These are phyloP conservation scores for Ciconia nigra DNA, from an alignment of 2,797 vertebrate genomes.

Conservation along the genomic window DNA sequence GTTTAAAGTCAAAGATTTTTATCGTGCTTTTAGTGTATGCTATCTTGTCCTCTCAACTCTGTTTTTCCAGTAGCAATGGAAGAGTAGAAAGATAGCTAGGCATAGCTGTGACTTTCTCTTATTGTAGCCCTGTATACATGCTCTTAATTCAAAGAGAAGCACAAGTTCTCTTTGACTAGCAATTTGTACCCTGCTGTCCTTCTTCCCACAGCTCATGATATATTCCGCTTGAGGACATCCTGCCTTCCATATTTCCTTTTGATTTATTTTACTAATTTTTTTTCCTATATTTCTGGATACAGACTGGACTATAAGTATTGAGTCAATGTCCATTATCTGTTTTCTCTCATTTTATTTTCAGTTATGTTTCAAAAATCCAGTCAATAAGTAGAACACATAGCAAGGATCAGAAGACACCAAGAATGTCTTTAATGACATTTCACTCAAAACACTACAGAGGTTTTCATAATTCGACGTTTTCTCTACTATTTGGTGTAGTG, in stretches of 20 bases:
- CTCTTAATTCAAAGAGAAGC: neutral
- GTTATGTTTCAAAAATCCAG: neutral
- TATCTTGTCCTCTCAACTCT: neutral
- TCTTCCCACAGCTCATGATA: neutral
- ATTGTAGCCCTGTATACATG: neutral
- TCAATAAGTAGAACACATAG: neutral
- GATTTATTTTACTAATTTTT: neutral
- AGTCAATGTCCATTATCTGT: neutral
- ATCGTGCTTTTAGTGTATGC: neutral
- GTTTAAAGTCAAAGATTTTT: neutral
- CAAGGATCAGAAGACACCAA: neutral
- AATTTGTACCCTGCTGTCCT: neutral
- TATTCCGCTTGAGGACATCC: neutral
- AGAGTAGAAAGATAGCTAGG: neutral
- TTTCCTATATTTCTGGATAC: neutral
- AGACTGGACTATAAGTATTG: neutral
- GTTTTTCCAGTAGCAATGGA: neutral
- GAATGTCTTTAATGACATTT: neutral
- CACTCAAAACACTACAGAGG: neutral
- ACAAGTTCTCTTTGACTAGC: neutral
- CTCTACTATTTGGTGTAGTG: neutral
- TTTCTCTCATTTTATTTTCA: neutral
- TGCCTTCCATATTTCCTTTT: neutral
- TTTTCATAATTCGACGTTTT: neutral
- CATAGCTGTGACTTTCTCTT: neutral